Evolutionary conservation across 2,113 vertebrate genomes (phyloP), one percentile per base, ranked within the genome.

Genomic region (Passer montanus): DNA sequence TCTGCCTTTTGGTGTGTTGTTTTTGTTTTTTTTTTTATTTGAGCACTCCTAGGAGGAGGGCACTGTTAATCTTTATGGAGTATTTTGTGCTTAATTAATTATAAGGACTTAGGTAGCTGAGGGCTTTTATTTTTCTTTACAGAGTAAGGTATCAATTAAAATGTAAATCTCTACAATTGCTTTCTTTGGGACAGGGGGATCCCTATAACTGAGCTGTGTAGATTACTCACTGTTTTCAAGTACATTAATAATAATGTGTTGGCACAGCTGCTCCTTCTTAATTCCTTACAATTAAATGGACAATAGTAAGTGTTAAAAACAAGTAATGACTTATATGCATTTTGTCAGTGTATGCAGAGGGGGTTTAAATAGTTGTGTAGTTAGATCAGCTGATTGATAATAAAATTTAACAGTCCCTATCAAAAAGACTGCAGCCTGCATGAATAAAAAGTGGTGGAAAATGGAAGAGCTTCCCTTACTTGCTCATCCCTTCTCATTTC

Each of bases 41-140:
- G 62, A 78, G 53, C 2, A 4, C 66, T 92, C 7, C 52, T 78
- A 84, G 60, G 77, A 81, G 86, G 39, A 93, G 33, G 10, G 27
- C 27, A 78, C 47, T 82, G 44, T 90, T 94, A 84, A 87, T 95
- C 60, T 87, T 94, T 41, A 56, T 46, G 37, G 64, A 78, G 55
- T 64, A 64, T 87, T 92, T 86, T 93, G 41, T 75, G 52, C 33
- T 81, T 94, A 92, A 94, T 94, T 91, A 95, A 87, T 68, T 93
- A 15, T 64, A 82, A 84, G 53, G 49, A 44, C 64, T 90, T 83
- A 63, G 55, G 77, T 94, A 92, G 73, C 83, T 89, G 60, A 91
- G 69, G 74, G 69, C 56, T 91, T 94, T 90, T 87, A 58, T 95
- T 96, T 94, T 93, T 68, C 53, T 89, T 92, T 82, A 80, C 49